These are phyloP conservation scores for Diploptera punctata DNA, from an alignment of 2,888 invertebrate genomes.

Conservation along the genomic window DNA sequence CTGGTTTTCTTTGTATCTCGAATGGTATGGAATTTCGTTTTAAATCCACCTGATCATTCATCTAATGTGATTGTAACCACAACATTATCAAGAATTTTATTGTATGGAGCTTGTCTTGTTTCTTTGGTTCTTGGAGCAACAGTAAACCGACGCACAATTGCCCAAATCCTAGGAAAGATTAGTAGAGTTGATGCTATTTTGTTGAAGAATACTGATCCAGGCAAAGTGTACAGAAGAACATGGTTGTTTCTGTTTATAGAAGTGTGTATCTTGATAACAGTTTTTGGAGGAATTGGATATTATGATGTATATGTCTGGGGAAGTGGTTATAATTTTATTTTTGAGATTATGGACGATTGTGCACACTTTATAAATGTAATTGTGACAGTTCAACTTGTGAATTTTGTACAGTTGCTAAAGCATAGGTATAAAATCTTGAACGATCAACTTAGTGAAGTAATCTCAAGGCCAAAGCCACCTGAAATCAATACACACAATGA, in stretches of 20 bases:
- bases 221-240: not conserved
- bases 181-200: not conserved
- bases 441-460: not conserved
- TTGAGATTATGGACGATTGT: not conserved
- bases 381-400: not conserved
- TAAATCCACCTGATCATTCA: slow-evolving; percentile 1
- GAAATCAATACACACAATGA: not conserved
- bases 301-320: not conserved
- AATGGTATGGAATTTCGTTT: not conserved
- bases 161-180: not conserved
- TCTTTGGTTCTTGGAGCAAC: not conserved
- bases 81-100: not conserved
- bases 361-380: not conserved
- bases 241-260: not conserved
- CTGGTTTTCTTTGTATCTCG: not conserved
- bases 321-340: not conserved
- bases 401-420: not conserved
- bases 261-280: not conserved
- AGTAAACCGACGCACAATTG: not conserved
- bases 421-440: not conserved
- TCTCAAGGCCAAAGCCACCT: not conserved
- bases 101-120: not conserved
- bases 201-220: not conserved
- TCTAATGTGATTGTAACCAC: not conserved
- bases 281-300: not conserved